These are phyloP conservation scores for Zapornia atra DNA, from an alignment of 2,113 vertebrate species.

Conservation along the genomic window DNA sequence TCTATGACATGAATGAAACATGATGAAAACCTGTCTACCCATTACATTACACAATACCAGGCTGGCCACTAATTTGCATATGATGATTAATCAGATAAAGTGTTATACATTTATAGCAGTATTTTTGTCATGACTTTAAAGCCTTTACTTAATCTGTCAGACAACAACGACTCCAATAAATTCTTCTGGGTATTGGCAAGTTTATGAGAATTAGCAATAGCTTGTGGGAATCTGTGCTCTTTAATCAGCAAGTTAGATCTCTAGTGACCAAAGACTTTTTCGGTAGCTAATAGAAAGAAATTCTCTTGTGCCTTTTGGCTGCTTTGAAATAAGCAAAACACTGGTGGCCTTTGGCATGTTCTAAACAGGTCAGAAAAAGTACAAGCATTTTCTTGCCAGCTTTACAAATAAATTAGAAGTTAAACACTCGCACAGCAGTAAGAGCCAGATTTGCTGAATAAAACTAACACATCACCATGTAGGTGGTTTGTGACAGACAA, in stretches of 20 bases:
- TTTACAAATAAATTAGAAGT: background rate
- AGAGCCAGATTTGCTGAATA: background rate
- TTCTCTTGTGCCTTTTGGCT: background rate
- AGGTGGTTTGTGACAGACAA: background rate
- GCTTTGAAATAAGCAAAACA: background rate
- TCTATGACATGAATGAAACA: background rate
- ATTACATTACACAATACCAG: background rate
- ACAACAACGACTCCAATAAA: background rate
- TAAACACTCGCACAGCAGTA: background rate
- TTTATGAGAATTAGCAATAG: background rate
- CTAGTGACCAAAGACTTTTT: background rate
- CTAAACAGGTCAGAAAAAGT: background rate
- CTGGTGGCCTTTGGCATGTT: background rate
- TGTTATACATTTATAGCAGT: background rate
- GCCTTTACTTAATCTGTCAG: background rate
- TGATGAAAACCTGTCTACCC: background rate
- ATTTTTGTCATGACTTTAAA: background rate
- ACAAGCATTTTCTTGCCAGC: background rate
- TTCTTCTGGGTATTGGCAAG: background rate
- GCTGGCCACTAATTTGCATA: background rate
- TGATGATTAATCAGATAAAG: background rate
- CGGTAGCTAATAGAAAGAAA: background rate
- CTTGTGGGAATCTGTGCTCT: background rate
- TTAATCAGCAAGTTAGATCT: background rate
- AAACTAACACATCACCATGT: background rate